Evolutionary conservation across 2,888 invertebrate species (phyloP), one percentile per base, ranked within the genome.

Genomic region (Endotricha flammealis): DNA sequence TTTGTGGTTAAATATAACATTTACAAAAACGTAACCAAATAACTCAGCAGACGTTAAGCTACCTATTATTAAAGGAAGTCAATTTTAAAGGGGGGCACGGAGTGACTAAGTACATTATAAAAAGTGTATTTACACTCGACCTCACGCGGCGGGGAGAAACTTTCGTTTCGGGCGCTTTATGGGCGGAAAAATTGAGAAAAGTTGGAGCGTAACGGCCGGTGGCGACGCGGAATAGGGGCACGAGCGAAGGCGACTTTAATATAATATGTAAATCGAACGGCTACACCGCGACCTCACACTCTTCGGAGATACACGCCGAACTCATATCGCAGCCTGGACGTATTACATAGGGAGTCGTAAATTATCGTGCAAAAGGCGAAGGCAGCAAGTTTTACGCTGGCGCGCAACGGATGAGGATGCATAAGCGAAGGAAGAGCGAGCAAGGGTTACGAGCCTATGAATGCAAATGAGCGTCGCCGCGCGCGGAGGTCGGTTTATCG

Each of bases 181-280:
- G 81, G 77, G 72, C 73, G 81, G 82, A 86, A 85, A 85, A 85
- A 85, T 86, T 85, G 80, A 73, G 83, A 83, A 86, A 86, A 86
- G 86, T 85, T 85, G 66, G 70, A 75, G 72, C 79, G 80, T 82
- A 82, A 83, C 83, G 82, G 83, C 78, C 83, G 82, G 79, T 77
- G 72, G 78, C 74, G 72, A 67, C 65, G 72, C 69, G 66, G 67
- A 65, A 63, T 64, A 61, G 68, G 70, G 74, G 68, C 68, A 55
- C 57, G 57, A 61, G 58, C 69, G 68, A 59, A 67, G 78, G 65
- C 55, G 72, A 75, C 60, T 86, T 86, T 86, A 86, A 86, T 86
- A 86, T 86, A 86, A 85, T 83, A 86, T 86, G 86, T 78, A 85
- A 85, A 86, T 86, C 78, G 77, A 78, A 80, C 72, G 78, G 69